phyloP scores from a whole-genome alignment of 2,888 invertebrate genomes.

The Tiliacea citrago region DNA sequence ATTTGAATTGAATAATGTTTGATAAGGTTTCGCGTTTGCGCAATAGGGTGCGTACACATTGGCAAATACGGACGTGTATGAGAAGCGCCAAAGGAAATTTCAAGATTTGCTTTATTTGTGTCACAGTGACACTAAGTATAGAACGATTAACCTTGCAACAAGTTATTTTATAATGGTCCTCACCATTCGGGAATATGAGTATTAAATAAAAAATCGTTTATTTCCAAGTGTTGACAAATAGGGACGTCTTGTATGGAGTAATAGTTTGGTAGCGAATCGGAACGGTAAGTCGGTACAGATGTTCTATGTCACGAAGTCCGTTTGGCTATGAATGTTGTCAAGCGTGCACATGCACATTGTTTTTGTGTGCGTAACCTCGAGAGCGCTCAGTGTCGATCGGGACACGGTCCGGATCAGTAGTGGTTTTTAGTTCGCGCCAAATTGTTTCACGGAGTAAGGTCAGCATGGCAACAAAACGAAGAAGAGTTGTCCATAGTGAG shows the following conservation, averaged over 20 bases:
- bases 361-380: too few relatives aligned
- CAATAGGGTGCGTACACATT: background rate
- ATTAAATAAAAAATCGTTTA: background rate
- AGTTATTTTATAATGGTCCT: background rate
- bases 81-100: background rate
- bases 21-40: conserved; percentile 32
- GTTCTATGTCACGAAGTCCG: too few relatives aligned
- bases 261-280: background rate
- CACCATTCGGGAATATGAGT: background rate
- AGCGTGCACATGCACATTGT: too few relatives aligned
- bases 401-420: too few relatives aligned
- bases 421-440: too few relatives aligned
- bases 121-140: background rate
- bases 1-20: conserved; percentile 39
- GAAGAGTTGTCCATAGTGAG: too few relatives aligned
- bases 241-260: background rate
- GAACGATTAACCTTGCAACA: background rate
- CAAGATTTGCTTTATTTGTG: background rate
- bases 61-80: background rate
- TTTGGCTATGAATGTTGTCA: too few relatives aligned
- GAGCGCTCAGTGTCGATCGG: too few relatives aligned
- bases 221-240: background rate
- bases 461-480: too few relatives aligned
- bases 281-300: background rate
- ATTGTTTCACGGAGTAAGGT: too few relatives aligned